Percentiles rank a stretch among this genome's conserved stretches.
Evolutionary conservation across 2,888 invertebrate species (phyloP).

Genomic region (Dasypogon diadema): DNA sequence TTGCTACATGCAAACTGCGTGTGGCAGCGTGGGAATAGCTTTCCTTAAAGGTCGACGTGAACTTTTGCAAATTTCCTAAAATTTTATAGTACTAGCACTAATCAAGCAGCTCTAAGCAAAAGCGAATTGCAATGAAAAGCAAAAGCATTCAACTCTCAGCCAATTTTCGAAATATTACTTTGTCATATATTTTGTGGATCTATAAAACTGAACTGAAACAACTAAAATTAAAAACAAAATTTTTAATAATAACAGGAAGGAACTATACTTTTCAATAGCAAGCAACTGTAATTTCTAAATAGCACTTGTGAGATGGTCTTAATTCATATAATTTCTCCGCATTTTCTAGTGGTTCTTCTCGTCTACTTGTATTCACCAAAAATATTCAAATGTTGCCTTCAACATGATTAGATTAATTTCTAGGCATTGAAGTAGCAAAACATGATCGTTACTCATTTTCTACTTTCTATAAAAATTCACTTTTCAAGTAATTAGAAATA

Average conservation of each 20-base stretch:
- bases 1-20: conserved; percentile 45
- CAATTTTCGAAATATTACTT: conserved; percentile 34
- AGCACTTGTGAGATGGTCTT: conserved; percentile 70
- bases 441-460: conserved; percentile 10
- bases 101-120: conserved; percentile 34
- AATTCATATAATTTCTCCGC: conserved; percentile 56
- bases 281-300: conserved; percentile 62
- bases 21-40: conserved; percentile 18
- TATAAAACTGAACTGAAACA: conserved; percentile 20
- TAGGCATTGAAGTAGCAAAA: conserved; percentile 7
- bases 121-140: conserved; percentile 28
- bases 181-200: conserved; percentile 2
- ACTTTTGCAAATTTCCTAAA: conserved; percentile 10
- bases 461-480: conserved; percentile 19
- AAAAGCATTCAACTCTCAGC: conserved; percentile 41
- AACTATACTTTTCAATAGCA: conserved; percentile 36
- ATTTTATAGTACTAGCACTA: conserved; percentile 11
- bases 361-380: not conserved
- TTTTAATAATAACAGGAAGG: conserved; percentile 23
- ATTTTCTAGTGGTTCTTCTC: conserved; percentile 24
- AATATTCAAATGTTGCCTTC: conserved; percentile 19
- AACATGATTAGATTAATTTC: too few relatives aligned
- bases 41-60: not conserved
- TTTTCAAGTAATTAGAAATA: conserved; percentile 32
- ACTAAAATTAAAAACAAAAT: conserved; percentile 39